Evolutionary conservation across 1,140 invertebrate species (phyloP).

Genomic region (Hestina assimilis): DNA sequence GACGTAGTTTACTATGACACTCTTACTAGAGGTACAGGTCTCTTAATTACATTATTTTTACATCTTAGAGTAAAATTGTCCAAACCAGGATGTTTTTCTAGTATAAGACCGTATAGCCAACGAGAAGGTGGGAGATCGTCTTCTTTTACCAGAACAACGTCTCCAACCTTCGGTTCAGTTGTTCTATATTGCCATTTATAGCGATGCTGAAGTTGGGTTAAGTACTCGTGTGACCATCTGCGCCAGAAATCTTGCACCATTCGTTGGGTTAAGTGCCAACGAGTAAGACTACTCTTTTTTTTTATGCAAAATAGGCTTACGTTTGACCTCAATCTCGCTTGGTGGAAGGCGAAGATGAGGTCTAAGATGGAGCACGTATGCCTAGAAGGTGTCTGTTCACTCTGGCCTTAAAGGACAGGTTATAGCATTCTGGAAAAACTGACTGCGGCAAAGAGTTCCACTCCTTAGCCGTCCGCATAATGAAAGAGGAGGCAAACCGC

Average conservation of each 20-base stretch:
- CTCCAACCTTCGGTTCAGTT: background rate
- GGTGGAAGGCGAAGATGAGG: no score
- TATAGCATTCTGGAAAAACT: no score
- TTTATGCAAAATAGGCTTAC: no score
- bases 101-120: constrained; percentile 16
- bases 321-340: no score
- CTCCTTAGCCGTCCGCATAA: no score
- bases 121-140: constrained; percentile 6
- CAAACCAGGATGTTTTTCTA: constrained; percentile 21
- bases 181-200: background rate
- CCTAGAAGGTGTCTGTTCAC: no score
- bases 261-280: constrained; percentile 9
- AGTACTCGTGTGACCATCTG: constrained; percentile 13
- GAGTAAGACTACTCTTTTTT: background rate
- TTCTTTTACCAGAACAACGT: constrained; percentile 8
- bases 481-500: no score
- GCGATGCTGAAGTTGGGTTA: constrained; percentile 1
- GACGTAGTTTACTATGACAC: no score
- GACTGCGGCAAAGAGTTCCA: no score
- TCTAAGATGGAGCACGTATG: no score
- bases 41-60: constrained; percentile 25
- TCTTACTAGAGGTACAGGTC: constrained; percentile 23
- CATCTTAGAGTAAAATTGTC: constrained; percentile 23
- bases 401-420: no score
- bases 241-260: constrained; percentile 13